Evolutionary conservation across 2,888 invertebrate genomes (phyloP).

Genomic region (Drepana falcataria): DNA sequence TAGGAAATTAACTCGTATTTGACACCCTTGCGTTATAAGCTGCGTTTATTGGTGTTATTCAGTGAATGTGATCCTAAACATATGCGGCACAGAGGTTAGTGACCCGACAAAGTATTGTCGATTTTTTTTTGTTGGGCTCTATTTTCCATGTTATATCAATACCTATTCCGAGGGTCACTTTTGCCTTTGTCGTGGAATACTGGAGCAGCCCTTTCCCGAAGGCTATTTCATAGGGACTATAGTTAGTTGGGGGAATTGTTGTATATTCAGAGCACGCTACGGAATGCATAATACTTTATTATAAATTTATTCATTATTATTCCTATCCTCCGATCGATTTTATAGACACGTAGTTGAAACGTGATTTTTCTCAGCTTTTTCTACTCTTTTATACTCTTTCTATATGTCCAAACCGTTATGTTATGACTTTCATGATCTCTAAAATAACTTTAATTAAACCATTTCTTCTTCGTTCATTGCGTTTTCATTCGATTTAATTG

Average conservation of each 20-base stretch:
- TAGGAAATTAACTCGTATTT: background rate
- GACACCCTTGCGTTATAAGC: background rate
- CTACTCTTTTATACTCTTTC: too few species aligned
- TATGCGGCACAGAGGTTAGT: background rate
- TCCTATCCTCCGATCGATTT: too few species aligned
- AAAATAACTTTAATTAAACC: too few species aligned
- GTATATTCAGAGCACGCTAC: background rate
- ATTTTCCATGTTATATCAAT: conserved; percentile 12
- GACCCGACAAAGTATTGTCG: conserved; percentile 1
- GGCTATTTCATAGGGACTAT: conserved; percentile 24
- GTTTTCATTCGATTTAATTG: too few species aligned
- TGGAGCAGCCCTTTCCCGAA: conserved; percentile 25
- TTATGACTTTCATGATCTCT: too few species aligned
- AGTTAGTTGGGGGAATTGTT: conserved; percentile 15
- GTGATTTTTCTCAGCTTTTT: too few species aligned
- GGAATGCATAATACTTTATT: too few species aligned
- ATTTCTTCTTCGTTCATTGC: too few species aligned
- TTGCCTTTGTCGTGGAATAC: conserved; percentile 29
- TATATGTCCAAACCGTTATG: too few species aligned
- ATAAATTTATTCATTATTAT: too few species aligned
- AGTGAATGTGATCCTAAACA: background rate
- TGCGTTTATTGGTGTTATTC: background rate
- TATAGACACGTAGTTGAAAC: too few species aligned
- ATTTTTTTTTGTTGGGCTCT: conserved; percentile 12
- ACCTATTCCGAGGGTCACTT: conserved; percentile 9